Percentiles rank a stretch among this genome's conserved stretches.
Conservation (phyloP, 2,797 vertebrate genomes). For the Sebastiscus albofasciatus region DNA sequence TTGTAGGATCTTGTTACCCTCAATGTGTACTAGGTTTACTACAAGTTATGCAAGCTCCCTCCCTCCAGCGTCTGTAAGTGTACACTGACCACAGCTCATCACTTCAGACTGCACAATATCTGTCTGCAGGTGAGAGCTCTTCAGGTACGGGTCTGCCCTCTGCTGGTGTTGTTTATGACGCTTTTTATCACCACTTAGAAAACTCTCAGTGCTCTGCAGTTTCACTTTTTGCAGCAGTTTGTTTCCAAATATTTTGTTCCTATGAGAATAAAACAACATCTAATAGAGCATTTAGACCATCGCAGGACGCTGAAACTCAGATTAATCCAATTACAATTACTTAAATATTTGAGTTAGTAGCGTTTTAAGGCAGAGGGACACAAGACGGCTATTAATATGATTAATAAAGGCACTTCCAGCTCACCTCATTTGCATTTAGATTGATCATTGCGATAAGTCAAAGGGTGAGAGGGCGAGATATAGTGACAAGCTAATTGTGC, state of each 20-base stretch:
- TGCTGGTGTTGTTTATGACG: conserved; percentile 25
- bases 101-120: background rate
- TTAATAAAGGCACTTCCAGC: background rate
- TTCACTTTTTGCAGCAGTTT: background rate
- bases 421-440: conserved; percentile 80
- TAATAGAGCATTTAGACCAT: background rate
- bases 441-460: conserved; percentile 40
- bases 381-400: background rate
- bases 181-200: background rate
- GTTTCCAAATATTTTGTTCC: background rate
- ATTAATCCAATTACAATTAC: background rate
- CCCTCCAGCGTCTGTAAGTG: background rate
- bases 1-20: background rate
- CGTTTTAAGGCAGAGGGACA: background rate
- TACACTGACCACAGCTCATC: background rate
- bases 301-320: background rate
- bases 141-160: conserved; percentile 45
- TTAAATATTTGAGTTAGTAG: background rate
- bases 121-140: background rate
- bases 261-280: background rate
- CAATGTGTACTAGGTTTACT: background rate
- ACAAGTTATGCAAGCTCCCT: background rate
- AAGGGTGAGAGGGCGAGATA: conserved; percentile 65
- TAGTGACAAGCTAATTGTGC: conserved; percentile 37
- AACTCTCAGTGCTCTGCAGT: background rate